Conservation (phyloP, 2,888 invertebrate species). For the Mesorhabditis spiculigera region DNA sequence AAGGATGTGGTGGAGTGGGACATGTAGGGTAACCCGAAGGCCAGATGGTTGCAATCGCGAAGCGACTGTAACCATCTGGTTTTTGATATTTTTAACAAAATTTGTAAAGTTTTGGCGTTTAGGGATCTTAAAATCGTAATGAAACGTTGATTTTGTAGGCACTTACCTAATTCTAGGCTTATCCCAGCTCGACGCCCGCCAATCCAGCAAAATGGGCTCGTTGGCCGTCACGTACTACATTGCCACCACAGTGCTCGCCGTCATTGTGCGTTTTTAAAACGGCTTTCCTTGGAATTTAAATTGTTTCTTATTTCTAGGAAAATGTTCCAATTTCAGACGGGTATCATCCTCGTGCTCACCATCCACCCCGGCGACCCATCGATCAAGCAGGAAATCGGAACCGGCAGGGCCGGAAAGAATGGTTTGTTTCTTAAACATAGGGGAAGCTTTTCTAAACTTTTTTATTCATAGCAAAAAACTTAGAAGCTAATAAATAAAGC, state of each 20-base stretch:
- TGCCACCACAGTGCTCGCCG: constrained; percentile 69
- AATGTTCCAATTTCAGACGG: constrained; percentile 55
- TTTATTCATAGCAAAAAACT: neutral
- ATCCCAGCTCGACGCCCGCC: constrained; percentile 69
- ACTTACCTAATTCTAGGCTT: constrained; percentile 62
- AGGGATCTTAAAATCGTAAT: too few species aligned
- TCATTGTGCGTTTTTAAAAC: constrained; percentile 61
- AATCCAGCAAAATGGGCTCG: constrained; percentile 69
- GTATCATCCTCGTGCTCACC: constrained; percentile 68
- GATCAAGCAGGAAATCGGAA: constrained; percentile 55
- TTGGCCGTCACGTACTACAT: constrained; percentile 69
- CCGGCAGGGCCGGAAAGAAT: constrained; percentile 48
- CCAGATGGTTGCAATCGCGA: too few species aligned
- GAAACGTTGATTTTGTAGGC: too few species aligned
- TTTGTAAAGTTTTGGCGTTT: too few species aligned
- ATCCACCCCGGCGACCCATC: constrained; percentile 70
- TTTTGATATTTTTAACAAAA: constrained; percentile 14
- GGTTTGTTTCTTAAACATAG: neutral
- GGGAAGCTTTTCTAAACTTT: neutral
- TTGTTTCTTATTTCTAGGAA: neutral
- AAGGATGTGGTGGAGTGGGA: too few species aligned
- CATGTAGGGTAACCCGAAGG: too few species aligned
- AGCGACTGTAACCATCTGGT: too few species aligned
- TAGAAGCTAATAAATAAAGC: neutral
- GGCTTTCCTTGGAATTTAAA: neutral